A percentile compares a stretch with the other conserved stretches of the same genome.
phyloP scores from a whole-genome alignment of 2,113 vertebrate species.

The Cyphotilapia sp. region DNA sequence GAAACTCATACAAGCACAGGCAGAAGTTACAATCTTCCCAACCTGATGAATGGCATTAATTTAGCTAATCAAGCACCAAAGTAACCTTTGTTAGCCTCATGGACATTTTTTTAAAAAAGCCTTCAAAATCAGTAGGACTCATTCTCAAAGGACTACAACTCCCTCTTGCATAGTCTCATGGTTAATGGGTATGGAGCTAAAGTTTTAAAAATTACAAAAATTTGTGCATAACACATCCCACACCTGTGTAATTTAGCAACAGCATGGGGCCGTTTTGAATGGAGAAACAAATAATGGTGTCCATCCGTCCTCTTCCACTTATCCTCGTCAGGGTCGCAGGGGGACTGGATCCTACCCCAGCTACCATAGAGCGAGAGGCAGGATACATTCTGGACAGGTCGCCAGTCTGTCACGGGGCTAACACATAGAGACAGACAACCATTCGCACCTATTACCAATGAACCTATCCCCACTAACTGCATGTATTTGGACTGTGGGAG shows the following conservation, averaged over 20 bases:
- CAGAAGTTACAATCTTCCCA: neutral
- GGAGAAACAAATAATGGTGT: neutral
- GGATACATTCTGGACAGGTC: neutral
- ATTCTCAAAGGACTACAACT: neutral
- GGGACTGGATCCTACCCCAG: neutral
- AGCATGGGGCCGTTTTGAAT: neutral
- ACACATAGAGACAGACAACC: neutral
- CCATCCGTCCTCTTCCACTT: fast-evolving
- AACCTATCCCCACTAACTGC: neutral
- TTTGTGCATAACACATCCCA: neutral
- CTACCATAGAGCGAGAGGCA: neutral
- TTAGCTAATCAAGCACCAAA: neutral
- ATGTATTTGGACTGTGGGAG: neutral
- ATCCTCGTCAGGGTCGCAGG: neutral
- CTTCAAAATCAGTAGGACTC: neutral
- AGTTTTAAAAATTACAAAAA: neutral
- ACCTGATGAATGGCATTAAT: neutral
- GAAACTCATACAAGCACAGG: neutral
- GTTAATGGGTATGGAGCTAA: neutral
- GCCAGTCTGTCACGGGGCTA: fast-evolving
- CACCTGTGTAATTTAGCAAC: neutral
- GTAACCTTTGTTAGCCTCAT: neutral
- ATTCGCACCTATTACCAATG: neutral
- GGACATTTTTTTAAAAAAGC: neutral
- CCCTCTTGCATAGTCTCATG: neutral